Conservation (phyloP, 2,888 invertebrate species). For the Rhodophaea formosa region DNA sequence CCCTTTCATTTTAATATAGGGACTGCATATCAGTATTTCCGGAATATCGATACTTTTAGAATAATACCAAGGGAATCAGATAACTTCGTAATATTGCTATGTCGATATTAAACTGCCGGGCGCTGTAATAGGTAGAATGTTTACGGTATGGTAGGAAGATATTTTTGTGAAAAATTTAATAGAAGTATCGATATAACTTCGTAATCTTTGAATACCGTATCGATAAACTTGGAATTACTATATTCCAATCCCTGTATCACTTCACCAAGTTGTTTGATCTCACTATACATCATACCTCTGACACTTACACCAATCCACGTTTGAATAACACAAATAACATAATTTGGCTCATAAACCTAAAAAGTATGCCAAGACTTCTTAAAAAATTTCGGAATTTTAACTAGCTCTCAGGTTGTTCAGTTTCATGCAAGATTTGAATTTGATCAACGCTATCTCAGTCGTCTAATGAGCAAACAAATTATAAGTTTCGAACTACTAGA, state of each 20-base stretch:
- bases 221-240: too few species aligned
- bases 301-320: constrained; percentile 48
- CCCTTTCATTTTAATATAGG: constrained; percentile 55
- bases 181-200: too few species aligned
- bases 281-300: constrained; percentile 47
- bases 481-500: constrained; percentile 18
- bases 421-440: constrained; percentile 11
- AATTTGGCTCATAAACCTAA: constrained; percentile 67
- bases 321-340: constrained; percentile 45
- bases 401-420: constrained; percentile 24
- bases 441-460: constrained; percentile 16
- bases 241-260: constrained; percentile 20
- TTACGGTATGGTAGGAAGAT: too few species aligned
- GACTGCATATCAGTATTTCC: too few species aligned
- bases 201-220: too few species aligned
- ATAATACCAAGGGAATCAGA: too few species aligned
- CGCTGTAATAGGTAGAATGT: too few species aligned
- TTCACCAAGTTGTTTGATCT: constrained; percentile 48
- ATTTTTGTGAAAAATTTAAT: too few species aligned
- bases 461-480: constrained; percentile 31
- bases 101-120: too few species aligned
- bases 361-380: constrained; percentile 56
- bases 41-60: too few species aligned
- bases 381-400: constrained; percentile 36
- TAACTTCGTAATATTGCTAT: too few species aligned